phyloP scores from a whole-genome alignment of 2,888 invertebrate species.

The Sesamia inferens region DNA sequence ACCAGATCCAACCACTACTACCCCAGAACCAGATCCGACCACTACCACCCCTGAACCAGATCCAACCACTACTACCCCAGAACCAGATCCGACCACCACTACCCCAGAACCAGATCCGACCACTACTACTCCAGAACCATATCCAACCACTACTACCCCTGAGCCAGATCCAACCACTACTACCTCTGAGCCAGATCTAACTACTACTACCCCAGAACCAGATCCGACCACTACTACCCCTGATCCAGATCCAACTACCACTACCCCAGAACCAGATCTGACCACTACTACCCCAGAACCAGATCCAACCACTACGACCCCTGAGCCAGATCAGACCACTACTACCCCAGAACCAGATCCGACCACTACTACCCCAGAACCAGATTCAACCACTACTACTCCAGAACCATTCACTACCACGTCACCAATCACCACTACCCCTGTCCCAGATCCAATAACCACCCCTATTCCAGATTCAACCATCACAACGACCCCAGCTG shows the following conservation, averaged over 20 bases:
- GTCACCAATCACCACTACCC: neutral
- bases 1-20: neutral
- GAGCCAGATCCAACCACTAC: neutral
- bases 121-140: neutral
- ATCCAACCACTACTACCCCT: neutral
- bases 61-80: too few relatives aligned
- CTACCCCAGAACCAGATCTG: constrained; percentile 9
- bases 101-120: neutral
- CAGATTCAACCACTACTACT: neutral
- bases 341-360: neutral
- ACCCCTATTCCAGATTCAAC: neutral
- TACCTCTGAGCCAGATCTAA: neutral
- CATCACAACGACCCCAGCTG: neutral
- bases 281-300: neutral
- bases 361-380: neutral
- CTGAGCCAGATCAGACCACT: neutral
- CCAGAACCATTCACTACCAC: neutral
- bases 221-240: neutral
- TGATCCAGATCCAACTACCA: neutral
- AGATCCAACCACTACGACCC: neutral
- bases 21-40: constrained; percentile 7
- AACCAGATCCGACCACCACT: neutral
- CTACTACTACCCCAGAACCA: neutral
- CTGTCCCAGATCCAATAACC: neutral
- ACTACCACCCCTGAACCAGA: neutral